These are phyloP conservation scores for Thomomys bottae DNA, from an alignment of 2,113 vertebrate genomes.

Conservation along the genomic window DNA sequence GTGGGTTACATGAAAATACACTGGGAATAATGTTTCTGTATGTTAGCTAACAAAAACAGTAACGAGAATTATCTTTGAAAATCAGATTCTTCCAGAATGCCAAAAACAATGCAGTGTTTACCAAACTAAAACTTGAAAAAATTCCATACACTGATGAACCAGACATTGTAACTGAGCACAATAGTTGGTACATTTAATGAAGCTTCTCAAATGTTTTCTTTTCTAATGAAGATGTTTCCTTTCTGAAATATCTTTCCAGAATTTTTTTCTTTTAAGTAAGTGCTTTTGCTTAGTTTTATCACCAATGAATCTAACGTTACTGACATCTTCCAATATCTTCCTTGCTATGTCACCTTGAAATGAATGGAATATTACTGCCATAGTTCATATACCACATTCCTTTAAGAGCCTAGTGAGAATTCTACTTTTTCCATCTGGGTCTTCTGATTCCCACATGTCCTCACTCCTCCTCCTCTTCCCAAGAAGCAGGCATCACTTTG, in stretches of 20 bases:
- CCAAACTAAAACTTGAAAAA: neutral
- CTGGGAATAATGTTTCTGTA: neutral
- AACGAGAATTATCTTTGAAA: neutral
- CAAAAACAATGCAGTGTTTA: constrained; percentile 15
- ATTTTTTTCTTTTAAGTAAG: neutral
- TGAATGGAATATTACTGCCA: neutral
- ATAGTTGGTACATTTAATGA: constrained; percentile 14
- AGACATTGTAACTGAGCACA: constrained; percentile 5
- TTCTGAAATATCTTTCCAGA: neutral
- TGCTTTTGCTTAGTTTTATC: neutral
- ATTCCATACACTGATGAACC: neutral
- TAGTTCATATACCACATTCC: neutral
- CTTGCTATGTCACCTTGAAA: neutral
- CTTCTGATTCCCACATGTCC: neutral
- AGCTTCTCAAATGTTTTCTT: constrained; percentile 13
- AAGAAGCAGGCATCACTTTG: neutral
- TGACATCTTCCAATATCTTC: neutral
- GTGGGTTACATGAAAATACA: neutral
- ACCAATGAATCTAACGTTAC: constrained; percentile 4
- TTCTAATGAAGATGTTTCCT: neutral
- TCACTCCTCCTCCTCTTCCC: neutral
- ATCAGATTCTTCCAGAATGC: constrained; percentile 18
- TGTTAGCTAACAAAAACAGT: neutral
- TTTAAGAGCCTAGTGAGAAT: neutral
- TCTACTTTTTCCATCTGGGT: neutral